A percentile compares a stretch with the other conserved stretches of the same genome.
phyloP scores from a whole-genome alignment of 2,113 vertebrate species.

The Puma concolor region DNA sequence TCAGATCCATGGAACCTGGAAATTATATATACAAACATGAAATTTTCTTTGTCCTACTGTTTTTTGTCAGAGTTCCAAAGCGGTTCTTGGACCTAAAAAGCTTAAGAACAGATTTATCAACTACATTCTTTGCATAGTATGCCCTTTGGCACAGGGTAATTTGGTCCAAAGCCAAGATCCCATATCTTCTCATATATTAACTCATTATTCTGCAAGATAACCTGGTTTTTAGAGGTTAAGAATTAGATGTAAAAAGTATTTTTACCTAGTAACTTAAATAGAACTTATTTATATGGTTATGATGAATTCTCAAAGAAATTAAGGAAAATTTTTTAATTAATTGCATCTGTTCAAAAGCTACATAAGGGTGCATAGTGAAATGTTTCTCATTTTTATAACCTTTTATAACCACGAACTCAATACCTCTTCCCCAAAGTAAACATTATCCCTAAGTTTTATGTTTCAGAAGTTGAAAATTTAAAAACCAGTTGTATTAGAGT shows the following conservation, averaged over 20 bases:
- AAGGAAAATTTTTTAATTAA: slow-evolving; percentile 11
- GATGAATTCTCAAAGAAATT: neutral
- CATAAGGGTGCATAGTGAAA: neutral
- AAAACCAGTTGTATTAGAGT: neutral
- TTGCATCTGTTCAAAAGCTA: slow-evolving; percentile 9
- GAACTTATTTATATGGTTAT: neutral
- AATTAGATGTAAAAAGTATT: neutral
- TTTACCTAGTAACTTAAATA: slow-evolving; percentile 24
- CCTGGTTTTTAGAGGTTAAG: slow-evolving; percentile 12
- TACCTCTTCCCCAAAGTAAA: neutral
- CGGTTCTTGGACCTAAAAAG: neutral
- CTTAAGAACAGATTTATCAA: slow-evolving; percentile 14
- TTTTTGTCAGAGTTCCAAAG: neutral
- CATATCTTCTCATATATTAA: neutral
- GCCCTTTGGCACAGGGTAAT: neutral
- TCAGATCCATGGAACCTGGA: neutral
- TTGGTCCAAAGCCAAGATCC: neutral
- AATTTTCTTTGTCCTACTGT: neutral
- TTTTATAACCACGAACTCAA: neutral
- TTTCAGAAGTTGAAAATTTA: slow-evolving; percentile 24
- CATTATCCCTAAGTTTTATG: neutral
- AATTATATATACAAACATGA: neutral
- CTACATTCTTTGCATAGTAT: neutral
- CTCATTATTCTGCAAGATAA: neutral
- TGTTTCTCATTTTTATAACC: neutral